These are phyloP conservation scores for Periophthalmodon schlosseri DNA, from an alignment of 2,113 vertebrate genomes.

Conservation along the genomic window DNA sequence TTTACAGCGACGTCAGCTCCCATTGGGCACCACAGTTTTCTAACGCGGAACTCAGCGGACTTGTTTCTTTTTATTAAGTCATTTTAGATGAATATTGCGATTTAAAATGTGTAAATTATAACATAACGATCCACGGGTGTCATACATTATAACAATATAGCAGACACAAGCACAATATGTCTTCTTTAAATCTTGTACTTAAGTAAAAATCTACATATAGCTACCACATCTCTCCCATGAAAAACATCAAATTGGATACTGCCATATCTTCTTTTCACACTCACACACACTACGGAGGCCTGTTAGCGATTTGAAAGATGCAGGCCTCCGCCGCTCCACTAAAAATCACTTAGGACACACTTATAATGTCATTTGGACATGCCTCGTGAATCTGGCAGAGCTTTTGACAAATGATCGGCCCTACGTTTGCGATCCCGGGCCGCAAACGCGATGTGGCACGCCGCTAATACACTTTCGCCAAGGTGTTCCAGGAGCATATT, in stretches of 20 bases:
- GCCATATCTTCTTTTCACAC: background rate
- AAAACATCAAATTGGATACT: too few species aligned
- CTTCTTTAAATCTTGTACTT: too few species aligned
- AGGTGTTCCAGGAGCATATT: conserved; percentile 54
- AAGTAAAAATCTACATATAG: too few species aligned
- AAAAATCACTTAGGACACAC: conserved; percentile 16
- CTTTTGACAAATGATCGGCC: conserved; percentile 38
- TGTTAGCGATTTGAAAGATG: conserved; percentile 3
- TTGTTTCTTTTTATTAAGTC: too few species aligned
- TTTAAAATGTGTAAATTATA: too few species aligned
- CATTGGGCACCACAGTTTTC: too few species aligned
- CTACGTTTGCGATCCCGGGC: conserved; percentile 42
- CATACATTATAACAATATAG: too few species aligned
- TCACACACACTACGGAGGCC: background rate
- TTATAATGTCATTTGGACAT: conserved; percentile 27
- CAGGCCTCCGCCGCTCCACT: background rate
- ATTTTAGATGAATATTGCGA: too few species aligned
- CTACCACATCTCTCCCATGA: background rate
- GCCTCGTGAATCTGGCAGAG: conserved; percentile 25
- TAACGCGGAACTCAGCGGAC: too few species aligned
- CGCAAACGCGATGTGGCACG: conserved; percentile 51
- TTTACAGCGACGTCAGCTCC: too few species aligned
- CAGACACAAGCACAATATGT: too few species aligned
- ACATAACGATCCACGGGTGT: too few species aligned
- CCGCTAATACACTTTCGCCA: conserved; percentile 55